Evolutionary conservation across 2,888 invertebrate species (phyloP), one percentile per base, ranked within the genome.

Genomic region (Heliconius ismenius): DNA sequence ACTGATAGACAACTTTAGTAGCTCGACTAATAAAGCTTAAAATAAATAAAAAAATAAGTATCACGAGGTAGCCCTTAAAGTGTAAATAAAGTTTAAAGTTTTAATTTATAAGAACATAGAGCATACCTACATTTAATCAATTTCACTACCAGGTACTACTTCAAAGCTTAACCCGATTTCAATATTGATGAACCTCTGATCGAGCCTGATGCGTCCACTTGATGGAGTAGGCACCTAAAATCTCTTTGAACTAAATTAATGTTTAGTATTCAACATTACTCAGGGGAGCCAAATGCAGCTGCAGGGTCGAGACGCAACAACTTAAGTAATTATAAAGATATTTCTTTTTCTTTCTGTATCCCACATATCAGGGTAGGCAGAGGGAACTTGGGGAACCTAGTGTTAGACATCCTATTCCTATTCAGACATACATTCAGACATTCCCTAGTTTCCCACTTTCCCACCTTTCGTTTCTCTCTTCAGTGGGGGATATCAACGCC

Each of bases 181-280:
- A 62, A 62, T 13, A 62, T 62, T 62, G 60, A 21, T 58, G 3
- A 58, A 58, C 49, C 49, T 49, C 21, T 49, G 49, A 49, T 49
- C 18, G 49, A 21, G n/a, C 58, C 60, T 62, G 13, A 6, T 24
- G 13, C 13, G 4, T 13, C 26, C n/a, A 62, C n/a, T 24, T 62
- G 24, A 62, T 26, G 49, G 49, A 49, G 49, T 24, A 62, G 11
- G n/a, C n/a, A 62, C 60, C 60, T n/a, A 26, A 49, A 26, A 62
- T 6, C 60, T 26, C 24, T 62, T 62, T 62, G 60, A 62, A 24
- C 60, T 62, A 62, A 62, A 13, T 24, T 62, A 62, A 26, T 62
- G 60, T 62, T 24, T 62, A 62, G n/a, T 62, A 62, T 62, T n/a
- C 60, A 24, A 62, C 60, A 60, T 60, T 13, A 24, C 60, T 62